These are phyloP conservation scores for Lytechinus variegatus DNA, from an alignment of 35 echinoderm and acorn worm genomes.

Conservation along the genomic window DNA sequence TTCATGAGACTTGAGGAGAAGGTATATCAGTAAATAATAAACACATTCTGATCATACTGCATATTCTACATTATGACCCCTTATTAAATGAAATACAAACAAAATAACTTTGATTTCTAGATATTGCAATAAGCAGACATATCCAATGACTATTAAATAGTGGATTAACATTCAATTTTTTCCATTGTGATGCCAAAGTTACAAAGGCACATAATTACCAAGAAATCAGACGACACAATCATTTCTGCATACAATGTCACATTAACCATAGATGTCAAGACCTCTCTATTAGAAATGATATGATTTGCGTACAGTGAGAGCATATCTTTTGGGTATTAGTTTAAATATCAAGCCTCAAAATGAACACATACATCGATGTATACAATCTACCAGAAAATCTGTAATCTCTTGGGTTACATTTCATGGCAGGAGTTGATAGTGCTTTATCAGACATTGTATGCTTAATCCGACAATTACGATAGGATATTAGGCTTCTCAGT, in stretches of 20 bases:
- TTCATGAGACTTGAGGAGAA: too few species aligned
- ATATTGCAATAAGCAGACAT: not conserved
- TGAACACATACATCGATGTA: not conserved
- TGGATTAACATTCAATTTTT: not conserved
- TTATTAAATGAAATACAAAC: not conserved
- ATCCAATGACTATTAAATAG: not conserved
- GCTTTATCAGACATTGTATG: too few species aligned
- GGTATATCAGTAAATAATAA: not conserved
- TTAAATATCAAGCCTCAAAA: not conserved
- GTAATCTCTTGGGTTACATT: too few species aligned
- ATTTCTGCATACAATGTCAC: not conserved
- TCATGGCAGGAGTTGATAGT: too few species aligned
- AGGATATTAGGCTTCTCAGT: too few species aligned
- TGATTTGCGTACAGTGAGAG: too few species aligned
- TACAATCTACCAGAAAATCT: not conserved
- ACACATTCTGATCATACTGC: not conserved
- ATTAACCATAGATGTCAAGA: not conserved
- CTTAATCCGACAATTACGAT: too few species aligned
- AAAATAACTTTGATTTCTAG: not conserved
- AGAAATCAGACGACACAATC: not conserved
- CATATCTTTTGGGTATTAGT: too few species aligned
- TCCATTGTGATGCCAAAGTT: not conserved
- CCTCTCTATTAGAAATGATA: not conserved
- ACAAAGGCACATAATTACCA: not conserved
- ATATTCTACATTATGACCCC: not conserved